These are phyloP conservation scores for Dermatophagoides farinae DNA, from an alignment of 1,140 invertebrate genomes.

Conservation along the genomic window DNA sequence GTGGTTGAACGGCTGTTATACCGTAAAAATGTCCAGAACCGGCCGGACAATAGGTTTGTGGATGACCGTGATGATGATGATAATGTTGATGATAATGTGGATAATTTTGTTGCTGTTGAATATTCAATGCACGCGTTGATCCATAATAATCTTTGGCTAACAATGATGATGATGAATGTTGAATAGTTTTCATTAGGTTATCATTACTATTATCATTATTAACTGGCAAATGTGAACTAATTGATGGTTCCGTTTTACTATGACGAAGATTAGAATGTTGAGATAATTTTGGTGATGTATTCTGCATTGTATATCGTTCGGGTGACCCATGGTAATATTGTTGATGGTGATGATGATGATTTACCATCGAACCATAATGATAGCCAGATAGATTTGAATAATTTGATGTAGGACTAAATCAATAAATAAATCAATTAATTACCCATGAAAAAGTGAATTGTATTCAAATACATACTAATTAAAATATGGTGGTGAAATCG, in stretches of 20 bases:
- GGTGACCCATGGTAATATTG: not conserved
- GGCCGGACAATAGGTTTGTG: not conserved
- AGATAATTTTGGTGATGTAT: not conserved
- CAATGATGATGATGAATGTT: too few species aligned
- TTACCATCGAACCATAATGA: not conserved
- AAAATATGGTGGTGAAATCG: constrained; percentile 1
- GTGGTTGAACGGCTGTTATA: not conserved
- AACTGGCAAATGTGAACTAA: not conserved
- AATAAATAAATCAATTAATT: too few species aligned
- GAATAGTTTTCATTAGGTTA: not conserved
- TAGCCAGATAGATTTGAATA: not conserved
- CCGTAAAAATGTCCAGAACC: not conserved
- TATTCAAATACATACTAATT: constrained; percentile 1
- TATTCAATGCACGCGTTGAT: not conserved
- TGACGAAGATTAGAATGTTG: not conserved
- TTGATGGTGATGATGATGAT: not conserved
- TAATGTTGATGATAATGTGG: not conserved
- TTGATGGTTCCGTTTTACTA: constrained; percentile 10
- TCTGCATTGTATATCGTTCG: not conserved
- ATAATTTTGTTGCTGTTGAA: not conserved
- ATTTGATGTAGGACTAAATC: too few species aligned
- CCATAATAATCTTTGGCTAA: not conserved
- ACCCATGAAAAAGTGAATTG: not conserved
- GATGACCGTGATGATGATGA: not conserved
- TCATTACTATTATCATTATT: not conserved